Evolutionary conservation across 37 sponge, comb jelly and placozoan species (phyloP), one percentile per base, ranked within the genome.

Genomic region (Oopsacas minuta): DNA sequence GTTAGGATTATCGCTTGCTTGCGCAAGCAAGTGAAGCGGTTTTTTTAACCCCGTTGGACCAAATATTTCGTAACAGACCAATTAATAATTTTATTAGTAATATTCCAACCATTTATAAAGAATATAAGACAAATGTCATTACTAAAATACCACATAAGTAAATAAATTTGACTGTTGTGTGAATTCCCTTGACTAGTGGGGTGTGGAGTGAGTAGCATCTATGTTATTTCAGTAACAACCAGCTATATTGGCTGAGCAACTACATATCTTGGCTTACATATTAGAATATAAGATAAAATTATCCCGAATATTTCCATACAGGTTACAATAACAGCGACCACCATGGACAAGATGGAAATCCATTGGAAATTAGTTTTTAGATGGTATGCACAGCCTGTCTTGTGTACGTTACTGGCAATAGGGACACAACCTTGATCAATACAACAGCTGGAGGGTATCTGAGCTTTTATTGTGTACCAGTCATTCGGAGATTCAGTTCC

Each of bases 261-360:
- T 61, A 61, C 22, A 61, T 61, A 61, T 61, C 75, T 61, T n/a
- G 75, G 75, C 75, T 61, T 61, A 61, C 75, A 61, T 20, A 61
- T 61, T 61, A 61, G 75, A 32, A 61, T 61, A 34, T 61, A 61
- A n/a, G 75, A 61, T 25, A 61, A 32, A 32, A 61, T 61, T 10
- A 61, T 25, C 22, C 75, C 75, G 30, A 61, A 61, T 61, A n/a
- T 61, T 34, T 61, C 75, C 75, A 61, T 61, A 12, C 75, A 61
- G 28, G 75, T 61, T 25, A 61, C 75, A 7, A 61, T 25, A 3
- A 61, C 22, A 10, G 75, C 75, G 17, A 61, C 75, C 22, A 61
- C 22, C 7, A 61, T 61, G 30, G 75, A 61, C 28, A 61, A 12
- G 30, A 61, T 61, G 28, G 17, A 3, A 3, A 61, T 61, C 75